A percentile compares a stretch with the other conserved stretches of the same genome.
These are phyloP conservation scores for Chloroclystis v-ata DNA, from an alignment of 2,888 invertebrate species.

Conservation along the genomic window DNA sequence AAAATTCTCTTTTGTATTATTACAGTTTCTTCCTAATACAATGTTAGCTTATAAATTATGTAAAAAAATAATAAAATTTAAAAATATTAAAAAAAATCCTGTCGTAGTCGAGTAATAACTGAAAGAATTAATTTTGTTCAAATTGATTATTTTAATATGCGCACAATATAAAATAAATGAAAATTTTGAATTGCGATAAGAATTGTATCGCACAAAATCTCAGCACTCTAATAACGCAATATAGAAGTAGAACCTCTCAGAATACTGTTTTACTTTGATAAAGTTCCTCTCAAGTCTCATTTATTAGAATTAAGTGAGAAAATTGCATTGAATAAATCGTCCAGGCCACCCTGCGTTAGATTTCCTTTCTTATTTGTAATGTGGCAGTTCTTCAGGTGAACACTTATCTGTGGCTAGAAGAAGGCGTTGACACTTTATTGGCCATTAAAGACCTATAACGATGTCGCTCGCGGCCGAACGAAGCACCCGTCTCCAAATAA, in stretches of 20 bases:
- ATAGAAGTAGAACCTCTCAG: background rate
- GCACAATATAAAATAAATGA: too few relatives aligned
- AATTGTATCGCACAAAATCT: too few relatives aligned
- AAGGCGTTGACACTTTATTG: conserved; percentile 71
- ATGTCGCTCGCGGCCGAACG: conserved; percentile 56
- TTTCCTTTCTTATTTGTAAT: conserved; percentile 28
- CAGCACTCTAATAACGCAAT: background rate
- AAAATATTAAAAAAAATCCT: too few relatives aligned
- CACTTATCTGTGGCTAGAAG: conserved; percentile 54
- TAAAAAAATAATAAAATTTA: too few relatives aligned
- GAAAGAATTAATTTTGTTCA: too few relatives aligned
- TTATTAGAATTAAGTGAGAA: conserved; percentile 14
- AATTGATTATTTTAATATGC: too few relatives aligned
- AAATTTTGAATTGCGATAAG: too few relatives aligned
- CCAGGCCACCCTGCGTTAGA: conserved; percentile 19
- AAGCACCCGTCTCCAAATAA: conserved; percentile 65
- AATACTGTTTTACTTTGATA: conserved; percentile 2
- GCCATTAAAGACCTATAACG: conserved; percentile 72
- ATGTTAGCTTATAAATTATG: too few relatives aligned
- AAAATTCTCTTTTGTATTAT: too few relatives aligned
- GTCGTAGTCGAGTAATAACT: too few relatives aligned
- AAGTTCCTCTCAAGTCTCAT: background rate
- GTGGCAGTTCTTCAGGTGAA: conserved; percentile 51
- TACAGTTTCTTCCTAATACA: too few relatives aligned
- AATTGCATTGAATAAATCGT: conserved; percentile 21